Evolutionary conservation across 1,140 invertebrate genomes (phyloP), one percentile per base, ranked within the genome.

Genomic region (Apis cerana): DNA sequence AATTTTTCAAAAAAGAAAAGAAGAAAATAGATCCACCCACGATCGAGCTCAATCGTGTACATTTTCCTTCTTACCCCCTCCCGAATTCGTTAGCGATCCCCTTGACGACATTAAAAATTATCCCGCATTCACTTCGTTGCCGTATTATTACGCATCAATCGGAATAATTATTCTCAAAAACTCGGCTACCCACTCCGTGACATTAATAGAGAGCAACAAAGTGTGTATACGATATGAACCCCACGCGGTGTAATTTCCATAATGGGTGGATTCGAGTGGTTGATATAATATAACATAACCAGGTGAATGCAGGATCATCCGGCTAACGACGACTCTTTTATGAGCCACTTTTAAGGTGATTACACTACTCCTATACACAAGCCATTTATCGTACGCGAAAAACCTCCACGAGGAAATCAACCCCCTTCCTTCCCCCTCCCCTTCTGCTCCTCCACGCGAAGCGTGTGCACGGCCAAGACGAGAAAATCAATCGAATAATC

Each of bases 321-420:
- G 21, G 71, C 27, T 74, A 74, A 74, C 71, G 71, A 74, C 21
- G 33, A 74, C 71, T 74, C 71, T 74, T 74, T 59, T 59, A 58
- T 43, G 33, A 15, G 59, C 19, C 71, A 74, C 71, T 74, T 74
- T 74, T 59, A 74, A 74, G 27, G 27, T 58, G 71, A 74, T 74
- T 74, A 58, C 71, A n/a, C 71, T n/a, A 12, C 54, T 0, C 54
- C 15, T 33, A 33, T 33, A 0, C 54, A 33, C 74, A 54, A 33
- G 48, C 48, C 33, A 75, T 52, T 50, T 75, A 23, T 58, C 12
- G 23, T 58, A 9, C 19, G 21, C 3, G 58, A 74, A 50, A 50
- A 69, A 69, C 27, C 27, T 21, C 11, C 13, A 58, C 13, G 11
- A 8, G 11, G 56, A 43, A 56, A 48, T 5, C 13, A 21, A 23